Evolutionary conservation across 2,888 invertebrate genomes (phyloP).

Genomic region (Eilema depressum): DNA sequence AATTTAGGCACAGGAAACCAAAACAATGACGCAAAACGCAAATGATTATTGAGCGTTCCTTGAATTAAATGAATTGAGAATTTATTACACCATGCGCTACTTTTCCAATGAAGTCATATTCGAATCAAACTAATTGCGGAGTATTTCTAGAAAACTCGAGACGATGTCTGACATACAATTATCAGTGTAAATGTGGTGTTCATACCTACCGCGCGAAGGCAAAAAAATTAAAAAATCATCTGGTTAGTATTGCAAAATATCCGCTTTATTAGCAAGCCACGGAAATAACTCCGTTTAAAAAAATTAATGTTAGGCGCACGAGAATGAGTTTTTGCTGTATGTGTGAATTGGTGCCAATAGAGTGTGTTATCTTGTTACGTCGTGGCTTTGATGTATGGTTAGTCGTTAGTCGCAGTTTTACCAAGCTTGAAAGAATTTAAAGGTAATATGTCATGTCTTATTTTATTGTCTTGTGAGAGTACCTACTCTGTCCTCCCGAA

Average conservation of each 20-base stretch:
- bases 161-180: slow-evolving; percentile 41
- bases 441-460: neutral
- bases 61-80: neutral
- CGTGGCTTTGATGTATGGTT: neutral
- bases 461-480: neutral
- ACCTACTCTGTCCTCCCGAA: neutral
- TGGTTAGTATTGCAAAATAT: slow-evolving; percentile 49
- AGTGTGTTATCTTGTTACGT: slow-evolving; percentile 22
- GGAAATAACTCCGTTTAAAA: slow-evolving; percentile 50
- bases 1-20: neutral
- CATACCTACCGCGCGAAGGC: slow-evolving; percentile 18
- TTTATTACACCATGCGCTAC: neutral
- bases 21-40: neutral
- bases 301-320: slow-evolving; percentile 33
- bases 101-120: slow-evolving; percentile 34
- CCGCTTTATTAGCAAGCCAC: slow-evolving; percentile 44
- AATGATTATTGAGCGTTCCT: neutral
- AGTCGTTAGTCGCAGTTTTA: neutral
- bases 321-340: slow-evolving; percentile 49
- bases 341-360: slow-evolving; percentile 64
- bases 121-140: slow-evolving; percentile 35
- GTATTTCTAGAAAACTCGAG: slow-evolving; percentile 27
- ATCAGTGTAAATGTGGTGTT: slow-evolving; percentile 40
- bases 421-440: neutral
- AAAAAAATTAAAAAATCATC: slow-evolving; percentile 35